Percentiles rank a stretch among this genome's conserved stretches.
These are phyloP conservation scores for Platerodrilus igneus DNA, from an alignment of 2,888 invertebrate species.

Conservation along the genomic window DNA sequence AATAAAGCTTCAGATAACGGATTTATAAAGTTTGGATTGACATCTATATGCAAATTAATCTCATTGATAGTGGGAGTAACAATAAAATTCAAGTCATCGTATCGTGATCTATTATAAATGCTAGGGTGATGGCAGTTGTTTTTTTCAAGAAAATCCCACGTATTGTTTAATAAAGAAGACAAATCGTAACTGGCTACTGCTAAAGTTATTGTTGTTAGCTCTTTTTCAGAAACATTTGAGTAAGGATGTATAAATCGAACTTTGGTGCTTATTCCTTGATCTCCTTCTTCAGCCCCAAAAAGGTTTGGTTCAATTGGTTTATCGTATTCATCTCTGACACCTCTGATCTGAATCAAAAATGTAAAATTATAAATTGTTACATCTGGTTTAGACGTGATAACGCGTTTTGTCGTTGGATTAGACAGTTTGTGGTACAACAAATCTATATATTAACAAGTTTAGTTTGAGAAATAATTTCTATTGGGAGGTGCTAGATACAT, in stretches of 20 bases:
- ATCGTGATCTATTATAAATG: constrained; percentile 2
- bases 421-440: too few relatives aligned
- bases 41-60: constrained; percentile 17
- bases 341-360: constrained; percentile 20
- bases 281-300: constrained; percentile 22
- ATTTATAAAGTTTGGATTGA: constrained; percentile 12
- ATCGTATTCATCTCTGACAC: constrained; percentile 13
- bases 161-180: constrained; percentile 22
- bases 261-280: constrained; percentile 15
- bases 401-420: too few relatives aligned
- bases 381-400: too few relatives aligned
- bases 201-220: constrained; percentile 18
- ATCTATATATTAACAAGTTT: too few relatives aligned
- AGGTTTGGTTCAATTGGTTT: constrained; percentile 8
- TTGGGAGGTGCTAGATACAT: too few relatives aligned
- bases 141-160: constrained; percentile 21
- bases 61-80: constrained; percentile 20
- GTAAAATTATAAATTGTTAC: too few relatives aligned
- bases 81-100: constrained; percentile 5
- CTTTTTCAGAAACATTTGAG: constrained; percentile 3
- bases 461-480: too few relatives aligned
- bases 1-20: constrained; percentile 27
- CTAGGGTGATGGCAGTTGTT: constrained; percentile 25
- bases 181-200: constrained; percentile 26
- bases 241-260: constrained; percentile 9